Evolutionary conservation across 2,888 invertebrate species (phyloP), one percentile per base, ranked within the genome.

Genomic region (Hypsopygia costalis): DNA sequence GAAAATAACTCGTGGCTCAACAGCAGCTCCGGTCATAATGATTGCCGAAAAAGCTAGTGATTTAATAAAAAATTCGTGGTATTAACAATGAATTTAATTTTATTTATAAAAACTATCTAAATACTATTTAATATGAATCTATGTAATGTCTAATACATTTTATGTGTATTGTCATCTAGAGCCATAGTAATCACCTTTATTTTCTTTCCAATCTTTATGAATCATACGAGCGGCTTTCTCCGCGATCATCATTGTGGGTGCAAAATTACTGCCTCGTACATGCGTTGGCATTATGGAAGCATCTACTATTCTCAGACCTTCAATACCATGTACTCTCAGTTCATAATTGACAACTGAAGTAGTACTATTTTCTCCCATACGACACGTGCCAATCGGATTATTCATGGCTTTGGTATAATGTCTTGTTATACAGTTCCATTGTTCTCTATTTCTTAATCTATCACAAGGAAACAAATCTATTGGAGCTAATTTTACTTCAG

Each of bases 1-100:
- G 11, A 86, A 80, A 58, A 77, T 88, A 58, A 77, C 81, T 0
- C 69, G 88, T 55, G 88, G 87, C 0, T 79, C 86, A 1, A 86
- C 82, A 5, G 78, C 82, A 3, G 88, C 87, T 1, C 81, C 88
- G 21, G 85, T 88, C 12, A 74, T 87, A 47, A 88, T 88, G 88
- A 85, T 88, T 60, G 87, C 86, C 53, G 88, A 88, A 76, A 88
- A 85, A 66, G 86, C 74, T 1, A 85, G 86, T 63, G 85, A 86
- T 57, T 61, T 82, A 70, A 87, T 88, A 66, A 88, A 87, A 81
- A 75, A 70, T 16, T 61, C 58, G 58, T 88, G 88, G 88, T 85
- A 86, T 63, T 85, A 65, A 77, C 50, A 46, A 46, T 54, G 38
- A 29, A 1, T 62, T 71, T 77, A 69, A 72, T 69, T 75, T 68